Evolutionary conservation across 2,113 vertebrate genomes (phyloP).

Genomic region (Anolis carolinensis): DNA sequence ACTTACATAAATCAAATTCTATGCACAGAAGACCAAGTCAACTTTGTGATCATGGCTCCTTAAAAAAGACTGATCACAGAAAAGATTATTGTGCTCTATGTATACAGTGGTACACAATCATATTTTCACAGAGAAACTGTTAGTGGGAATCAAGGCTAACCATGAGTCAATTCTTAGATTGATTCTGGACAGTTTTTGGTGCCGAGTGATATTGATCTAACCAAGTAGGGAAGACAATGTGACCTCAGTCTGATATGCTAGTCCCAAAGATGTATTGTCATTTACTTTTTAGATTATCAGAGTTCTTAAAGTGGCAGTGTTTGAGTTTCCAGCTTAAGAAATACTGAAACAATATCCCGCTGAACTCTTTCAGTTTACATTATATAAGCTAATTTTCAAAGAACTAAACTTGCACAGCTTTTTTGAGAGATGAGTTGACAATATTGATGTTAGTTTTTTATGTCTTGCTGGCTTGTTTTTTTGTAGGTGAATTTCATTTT

Average conservation of each 20-base stretch:
- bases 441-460: conserved; percentile 56
- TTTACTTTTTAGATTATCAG: conserved; percentile 56
- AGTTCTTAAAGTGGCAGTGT: conserved; percentile 50
- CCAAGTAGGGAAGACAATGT: not conserved
- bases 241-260: conserved; percentile 38
- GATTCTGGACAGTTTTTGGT: not conserved
- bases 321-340: conserved; percentile 62
- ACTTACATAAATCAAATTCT: not conserved
- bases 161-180: not conserved
- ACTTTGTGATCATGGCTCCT: not conserved
- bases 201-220: not conserved
- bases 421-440: conserved; percentile 44
- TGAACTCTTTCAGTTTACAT: conserved; percentile 59
- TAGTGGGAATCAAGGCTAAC: not conserved
- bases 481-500: conserved; percentile 56
- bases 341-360: conserved; percentile 56
- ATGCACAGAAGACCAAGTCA: not conserved
- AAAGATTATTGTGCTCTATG: not conserved
- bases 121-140: not conserved
- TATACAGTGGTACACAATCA: too few relatives aligned
- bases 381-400: conserved; percentile 67
- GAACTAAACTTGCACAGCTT: conserved; percentile 58
- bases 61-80: not conserved
- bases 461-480: conserved; percentile 68
- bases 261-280: conserved; percentile 44